phyloP scores from a whole-genome alignment of 2,888 invertebrate species.

The Eupithecia vulgata region DNA sequence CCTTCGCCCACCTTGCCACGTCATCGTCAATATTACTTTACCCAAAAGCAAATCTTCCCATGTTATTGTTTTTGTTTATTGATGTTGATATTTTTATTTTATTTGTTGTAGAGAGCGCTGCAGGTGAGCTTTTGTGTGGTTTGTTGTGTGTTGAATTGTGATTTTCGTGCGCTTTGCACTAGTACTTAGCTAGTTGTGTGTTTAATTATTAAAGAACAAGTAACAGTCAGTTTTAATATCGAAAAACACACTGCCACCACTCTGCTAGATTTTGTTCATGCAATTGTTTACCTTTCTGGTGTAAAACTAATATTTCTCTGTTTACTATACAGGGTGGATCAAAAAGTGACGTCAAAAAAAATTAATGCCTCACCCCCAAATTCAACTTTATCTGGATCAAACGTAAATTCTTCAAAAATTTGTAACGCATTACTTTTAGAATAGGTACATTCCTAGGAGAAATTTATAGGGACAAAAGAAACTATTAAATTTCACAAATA shows the following conservation, averaged over 20 bases:
- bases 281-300: neutral
- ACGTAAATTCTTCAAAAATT: too few relatives aligned
- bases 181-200: neutral
- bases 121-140: constrained; percentile 51
- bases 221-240: neutral
- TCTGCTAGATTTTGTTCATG: neutral
- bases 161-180: constrained; percentile 32
- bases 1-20: too few relatives aligned
- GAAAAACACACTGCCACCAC: neutral
- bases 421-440: too few relatives aligned
- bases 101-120: constrained; percentile 48
- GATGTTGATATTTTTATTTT: neutral
- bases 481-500: too few relatives aligned
- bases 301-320: neutral
- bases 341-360: too few relatives aligned
- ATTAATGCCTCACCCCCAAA: too few relatives aligned
- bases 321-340: neutral
- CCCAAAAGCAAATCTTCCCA: neutral
- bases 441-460: too few relatives aligned
- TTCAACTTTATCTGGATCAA: too few relatives aligned
- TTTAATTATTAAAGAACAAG: neutral
- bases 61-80: neutral
- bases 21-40: too few relatives aligned
- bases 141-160: constrained; percentile 43
- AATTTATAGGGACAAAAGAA: too few relatives aligned